phyloP scores from a whole-genome alignment of 2,888 invertebrate species.

The Linnaemya tessellans region DNA sequence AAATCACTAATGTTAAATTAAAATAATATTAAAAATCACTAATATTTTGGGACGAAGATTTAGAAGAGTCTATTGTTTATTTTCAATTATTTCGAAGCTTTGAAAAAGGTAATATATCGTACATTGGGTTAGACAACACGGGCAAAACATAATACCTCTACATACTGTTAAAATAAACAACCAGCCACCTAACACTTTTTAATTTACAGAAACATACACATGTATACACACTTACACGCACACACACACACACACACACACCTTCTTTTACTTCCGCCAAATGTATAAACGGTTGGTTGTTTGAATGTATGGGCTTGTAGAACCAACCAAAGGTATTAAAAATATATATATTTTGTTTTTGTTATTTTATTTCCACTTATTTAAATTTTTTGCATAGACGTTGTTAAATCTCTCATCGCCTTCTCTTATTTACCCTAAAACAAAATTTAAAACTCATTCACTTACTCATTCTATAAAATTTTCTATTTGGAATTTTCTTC shows the following conservation, averaged over 20 bases:
- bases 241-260: constrained; percentile 42
- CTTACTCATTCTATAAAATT: constrained; percentile 47
- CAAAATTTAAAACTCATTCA: constrained; percentile 60
- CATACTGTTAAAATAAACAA: constrained; percentile 27
- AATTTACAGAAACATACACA: background rate
- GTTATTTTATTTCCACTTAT: constrained; percentile 44
- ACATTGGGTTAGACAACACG: background rate
- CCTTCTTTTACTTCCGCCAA: constrained; percentile 69
- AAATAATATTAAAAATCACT: no score
- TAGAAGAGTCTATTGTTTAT: no score
- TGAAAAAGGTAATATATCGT: background rate
- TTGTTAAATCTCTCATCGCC: constrained; percentile 52
- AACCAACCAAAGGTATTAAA: constrained; percentile 52
- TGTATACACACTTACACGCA: constrained; percentile 30
- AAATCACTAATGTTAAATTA: no score
- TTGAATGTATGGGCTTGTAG: constrained; percentile 46
- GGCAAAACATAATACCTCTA: constrained; percentile 17
- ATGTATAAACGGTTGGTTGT: constrained; percentile 39
- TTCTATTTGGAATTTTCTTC: constrained; percentile 49
- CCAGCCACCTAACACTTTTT: constrained; percentile 50
- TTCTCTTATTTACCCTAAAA: constrained; percentile 66
- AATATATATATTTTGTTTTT: constrained; percentile 35
- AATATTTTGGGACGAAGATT: no score
- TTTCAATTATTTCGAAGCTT: no score
- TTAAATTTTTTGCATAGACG: constrained; percentile 47